Conservation (phyloP, 2,888 invertebrate species). For the Cacoxenus indagator region DNA sequence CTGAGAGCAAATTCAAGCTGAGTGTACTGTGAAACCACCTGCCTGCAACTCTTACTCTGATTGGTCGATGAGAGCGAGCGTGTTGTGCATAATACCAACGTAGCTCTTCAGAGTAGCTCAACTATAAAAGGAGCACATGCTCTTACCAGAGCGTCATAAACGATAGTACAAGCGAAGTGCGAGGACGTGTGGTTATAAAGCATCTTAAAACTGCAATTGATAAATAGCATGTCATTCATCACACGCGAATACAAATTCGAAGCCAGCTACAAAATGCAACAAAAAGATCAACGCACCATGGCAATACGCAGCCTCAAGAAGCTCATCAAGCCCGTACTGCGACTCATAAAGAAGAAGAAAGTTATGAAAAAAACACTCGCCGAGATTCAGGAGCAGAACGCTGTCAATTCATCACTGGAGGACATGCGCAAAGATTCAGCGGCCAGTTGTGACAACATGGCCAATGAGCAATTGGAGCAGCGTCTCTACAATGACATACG, state of each 20-base stretch:
- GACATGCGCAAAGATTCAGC: conserved; percentile 68
- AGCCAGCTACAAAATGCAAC: conserved; percentile 51
- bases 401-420: conserved; percentile 65
- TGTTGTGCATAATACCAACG: conserved; percentile 20
- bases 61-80: conserved; percentile 39
- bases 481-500: conserved; percentile 80
- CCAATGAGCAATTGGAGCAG: conserved; percentile 85
- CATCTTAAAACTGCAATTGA: conserved; percentile 5
- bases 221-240: conserved; percentile 60
- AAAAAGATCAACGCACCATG: conserved; percentile 65
- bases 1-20: conserved; percentile 16
- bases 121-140: conserved; percentile 50
- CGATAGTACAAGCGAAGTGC: conserved; percentile 42
- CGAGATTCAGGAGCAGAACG: conserved; percentile 65
- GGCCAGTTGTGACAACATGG: conserved; percentile 67
- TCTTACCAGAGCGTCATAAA: conserved; percentile 47
- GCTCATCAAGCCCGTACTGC: conserved; percentile 66
- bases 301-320: conserved; percentile 65
- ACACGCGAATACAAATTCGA: conserved; percentile 69
- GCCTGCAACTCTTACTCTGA: conserved; percentile 42
- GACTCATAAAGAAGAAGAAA: conserved; percentile 66
- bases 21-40: conserved; percentile 48
- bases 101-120: conserved; percentile 26
- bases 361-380: conserved; percentile 63
- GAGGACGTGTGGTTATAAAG: conserved; percentile 30